Evolutionary conservation across 2,113 vertebrate genomes (phyloP), one percentile per base, ranked within the genome.

Genomic region (Hippoglossus stenolepis): DNA sequence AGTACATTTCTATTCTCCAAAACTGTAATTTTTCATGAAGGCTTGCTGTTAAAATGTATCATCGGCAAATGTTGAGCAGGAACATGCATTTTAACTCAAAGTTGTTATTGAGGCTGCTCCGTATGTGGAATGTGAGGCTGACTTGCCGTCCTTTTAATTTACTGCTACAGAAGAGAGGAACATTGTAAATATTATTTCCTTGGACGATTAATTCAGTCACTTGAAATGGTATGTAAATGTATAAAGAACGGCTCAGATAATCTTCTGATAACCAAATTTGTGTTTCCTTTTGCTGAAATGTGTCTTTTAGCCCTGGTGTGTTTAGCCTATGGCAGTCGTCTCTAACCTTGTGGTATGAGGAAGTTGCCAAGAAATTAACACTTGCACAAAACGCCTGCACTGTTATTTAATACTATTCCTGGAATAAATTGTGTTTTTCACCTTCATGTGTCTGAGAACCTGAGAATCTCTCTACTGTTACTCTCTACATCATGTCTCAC

Each of bases 141-240:
- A 49, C 45, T 49, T 49, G 45, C 1, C 15, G 3, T 49, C 15
- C 13, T 18, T 18, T 18, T 17, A 31, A 49, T 18, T 49, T 49
- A 17, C 45, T 49, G 45, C 4, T 49, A 18, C 15, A 49, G 60
- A 65, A 15, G 15, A 70, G 57, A 64, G 9, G 18, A 45, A 62
- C 18, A 49, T 68, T 71, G 57, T 54, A 56, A 73, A 74, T 65
- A 66, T 63, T 71, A 35, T 78, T 73, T 66, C 47, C 47, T 71
- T 54, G 17, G 38, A 73, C 49, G 28, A 53, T 62, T 72, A 76
- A 4, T 54, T 10, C 53, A 54, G 53, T 49, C 45, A 18, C 45
- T 18, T 49, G 45, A 17, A 49, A 49, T 49, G 45, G 5, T 49
- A 18, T 54, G 20, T 9, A 9, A 54, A 51, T 51, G 17, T 17